phyloP scores from a whole-genome alignment of 1,140 invertebrate genomes.

The Spodoptera litura region DNA sequence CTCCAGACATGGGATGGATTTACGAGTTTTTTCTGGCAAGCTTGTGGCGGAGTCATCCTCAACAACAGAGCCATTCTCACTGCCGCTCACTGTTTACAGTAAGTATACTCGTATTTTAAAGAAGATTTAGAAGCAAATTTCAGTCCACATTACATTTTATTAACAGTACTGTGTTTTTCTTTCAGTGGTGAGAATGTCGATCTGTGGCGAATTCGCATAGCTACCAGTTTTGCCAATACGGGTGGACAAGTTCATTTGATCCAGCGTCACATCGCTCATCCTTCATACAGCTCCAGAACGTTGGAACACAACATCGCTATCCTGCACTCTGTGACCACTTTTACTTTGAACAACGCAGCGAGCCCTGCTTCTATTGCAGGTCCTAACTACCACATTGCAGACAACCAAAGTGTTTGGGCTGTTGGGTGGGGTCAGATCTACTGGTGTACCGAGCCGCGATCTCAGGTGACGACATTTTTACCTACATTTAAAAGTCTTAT shows the following conservation, averaged over 20 bases:
- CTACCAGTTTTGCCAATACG: conserved; percentile 61
- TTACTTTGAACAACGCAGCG: conserved; percentile 65
- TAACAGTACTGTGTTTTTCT: background rate
- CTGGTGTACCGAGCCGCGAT: conserved; percentile 19
- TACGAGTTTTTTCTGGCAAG: conserved; percentile 21
- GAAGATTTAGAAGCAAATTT: background rate
- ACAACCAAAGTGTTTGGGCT: conserved; percentile 64
- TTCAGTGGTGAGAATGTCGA: background rate
- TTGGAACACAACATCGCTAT: conserved; percentile 89
- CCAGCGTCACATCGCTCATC: conserved; percentile 78
- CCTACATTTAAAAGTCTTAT: no score
- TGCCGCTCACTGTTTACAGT: conserved; percentile 66
- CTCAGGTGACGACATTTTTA: conserved; percentile 51
- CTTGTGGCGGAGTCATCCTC: conserved; percentile 63
- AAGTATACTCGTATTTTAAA: conserved; percentile 37
- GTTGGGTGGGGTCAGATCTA: conserved; percentile 62
- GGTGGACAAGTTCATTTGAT: conserved; percentile 56
- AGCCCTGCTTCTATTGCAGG: conserved; percentile 58
- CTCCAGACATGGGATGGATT: no score
- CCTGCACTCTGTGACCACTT: conserved; percentile 85
- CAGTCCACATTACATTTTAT: no score
- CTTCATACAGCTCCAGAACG: conserved; percentile 85
- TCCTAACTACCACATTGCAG: conserved; percentile 59
- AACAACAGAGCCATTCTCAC: conserved; percentile 60
- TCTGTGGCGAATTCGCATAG: conserved; percentile 56